phyloP scores from a whole-genome alignment of 2,888 invertebrate genomes.

The Scrobipalpa costella region DNA sequence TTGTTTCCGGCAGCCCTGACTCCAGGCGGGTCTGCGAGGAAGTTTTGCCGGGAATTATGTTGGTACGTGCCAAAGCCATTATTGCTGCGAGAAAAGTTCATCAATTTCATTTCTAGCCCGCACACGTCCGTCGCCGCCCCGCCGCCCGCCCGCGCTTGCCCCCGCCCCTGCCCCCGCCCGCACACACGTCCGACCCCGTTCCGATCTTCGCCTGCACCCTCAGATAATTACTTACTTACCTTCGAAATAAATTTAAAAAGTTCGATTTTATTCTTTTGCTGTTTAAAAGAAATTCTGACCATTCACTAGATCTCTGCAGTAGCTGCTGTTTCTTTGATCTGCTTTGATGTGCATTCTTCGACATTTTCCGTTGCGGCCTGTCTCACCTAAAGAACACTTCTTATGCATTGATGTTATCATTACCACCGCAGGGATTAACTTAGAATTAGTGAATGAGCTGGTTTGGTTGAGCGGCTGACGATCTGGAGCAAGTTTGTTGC shows the following conservation, averaged over 20 bases:
- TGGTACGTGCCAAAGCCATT: constrained; percentile 82
- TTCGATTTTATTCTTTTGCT: neutral
- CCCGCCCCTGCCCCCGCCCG: neutral
- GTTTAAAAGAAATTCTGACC: neutral
- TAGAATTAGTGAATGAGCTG: too few relatives aligned
- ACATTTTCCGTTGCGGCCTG: too few relatives aligned
- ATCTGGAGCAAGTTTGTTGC: too few relatives aligned
- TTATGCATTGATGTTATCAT: too few relatives aligned
- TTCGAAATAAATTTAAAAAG: neutral
- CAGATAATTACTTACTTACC: constrained; percentile 15
- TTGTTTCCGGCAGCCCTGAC: constrained; percentile 56
- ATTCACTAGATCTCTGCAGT: too few relatives aligned
- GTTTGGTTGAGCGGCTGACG: too few relatives aligned
- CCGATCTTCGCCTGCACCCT: constrained; percentile 12
- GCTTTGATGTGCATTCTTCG: too few relatives aligned
- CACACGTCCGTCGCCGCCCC: constrained; percentile 35
- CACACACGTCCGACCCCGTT: constrained; percentile 14
- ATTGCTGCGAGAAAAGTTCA: constrained; percentile 82
- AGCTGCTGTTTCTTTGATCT: too few relatives aligned
- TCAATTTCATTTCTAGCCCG: constrained; percentile 79
- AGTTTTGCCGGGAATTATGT: constrained; percentile 80
- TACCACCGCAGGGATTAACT: too few relatives aligned
- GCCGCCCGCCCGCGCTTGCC: constrained; percentile 25
- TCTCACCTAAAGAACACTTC: too few relatives aligned
- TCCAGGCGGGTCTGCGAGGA: constrained; percentile 63